phyloP scores from a whole-genome alignment of 2,888 invertebrate species.

The Yponomeuta sedellus region DNA sequence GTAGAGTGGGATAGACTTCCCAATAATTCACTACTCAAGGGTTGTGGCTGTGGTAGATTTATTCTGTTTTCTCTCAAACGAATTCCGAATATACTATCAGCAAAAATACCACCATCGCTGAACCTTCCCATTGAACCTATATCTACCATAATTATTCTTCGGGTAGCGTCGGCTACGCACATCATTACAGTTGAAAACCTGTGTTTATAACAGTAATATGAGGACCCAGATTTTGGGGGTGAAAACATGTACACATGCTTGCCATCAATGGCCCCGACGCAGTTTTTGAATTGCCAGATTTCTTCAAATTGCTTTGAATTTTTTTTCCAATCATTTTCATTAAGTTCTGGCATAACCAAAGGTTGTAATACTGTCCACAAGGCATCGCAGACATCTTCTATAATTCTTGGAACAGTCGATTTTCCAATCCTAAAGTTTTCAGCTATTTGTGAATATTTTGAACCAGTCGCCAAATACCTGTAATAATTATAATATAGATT shows the following conservation, averaged over 20 bases:
- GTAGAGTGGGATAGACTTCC: no score
- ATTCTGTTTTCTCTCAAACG: constrained; percentile 23
- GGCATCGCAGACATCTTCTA: constrained; percentile 16
- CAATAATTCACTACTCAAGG: no score
- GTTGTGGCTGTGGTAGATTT: constrained; percentile 23
- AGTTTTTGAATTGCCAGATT: constrained; percentile 21
- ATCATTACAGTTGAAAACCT: constrained; percentile 12
- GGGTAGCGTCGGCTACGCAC: constrained; percentile 12
- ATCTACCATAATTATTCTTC: constrained; percentile 13
- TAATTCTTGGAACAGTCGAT: constrained; percentile 17
- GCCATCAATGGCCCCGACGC: constrained; percentile 18
- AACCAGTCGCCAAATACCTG: constrained; percentile 20
- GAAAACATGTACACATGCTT: constrained; percentile 19
- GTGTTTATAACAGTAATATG: constrained; percentile 11
- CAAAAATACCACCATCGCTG: constrained; percentile 15
- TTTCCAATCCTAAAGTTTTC: constrained; percentile 15
- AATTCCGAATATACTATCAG: constrained; percentile 18
- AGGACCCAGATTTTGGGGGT: constrained; percentile 14
- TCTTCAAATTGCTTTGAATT: constrained; percentile 18
- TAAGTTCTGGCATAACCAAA: constrained; percentile 20
- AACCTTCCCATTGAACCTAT: constrained; percentile 15
- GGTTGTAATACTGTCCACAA: constrained; percentile 17
- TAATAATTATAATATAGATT: constrained; percentile 16
- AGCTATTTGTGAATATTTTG: constrained; percentile 10
- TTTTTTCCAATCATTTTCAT: constrained; percentile 18